Evolutionary conservation across 2,797 vertebrate species (phyloP), one percentile per base, ranked within the genome.

Genomic region (Enteromius afrohamiltoni): DNA sequence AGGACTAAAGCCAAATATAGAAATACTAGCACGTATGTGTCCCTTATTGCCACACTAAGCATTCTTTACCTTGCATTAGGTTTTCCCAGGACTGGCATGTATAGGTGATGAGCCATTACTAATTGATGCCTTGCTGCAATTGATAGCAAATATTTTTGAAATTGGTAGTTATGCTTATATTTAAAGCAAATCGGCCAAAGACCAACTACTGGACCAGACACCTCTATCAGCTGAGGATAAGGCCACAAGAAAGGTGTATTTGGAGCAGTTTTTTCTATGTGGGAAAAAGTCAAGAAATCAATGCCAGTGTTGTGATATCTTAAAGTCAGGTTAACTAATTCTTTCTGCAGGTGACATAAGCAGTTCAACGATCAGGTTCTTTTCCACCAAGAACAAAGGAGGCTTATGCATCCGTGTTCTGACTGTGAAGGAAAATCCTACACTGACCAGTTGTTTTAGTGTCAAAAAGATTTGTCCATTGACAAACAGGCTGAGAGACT

Each of bases 271-370:
- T 21, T 77, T 62, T 77, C 55, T 70, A 8, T 62, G 31, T 0
- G 1, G n/a, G 53, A 45, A 77, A 62, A 42, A 53, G 31, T 26
- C 74, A 58, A 60, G 53, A 60, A 62, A 77, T 45, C 19, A 1
- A 40, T 87, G 37, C 67, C 69, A 37, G 79, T 89, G 83, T 49
- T 87, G 86, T 83, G 85, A 88, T 85, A 87, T 89, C 85, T 89
- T 86, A 7, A 17, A 76, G 70, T 87, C 83, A 70, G 89, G 87
- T 68, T 83, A 87, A 1, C 21, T 80, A 85, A 89, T 85, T 68
- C 1, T 89, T 81, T 89, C 85, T 29, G 4, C 17, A 65, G 89
- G 86, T 17, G 75, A 83, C 80, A 86, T 80, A 8, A 79, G 77
- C 47, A 88, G 40, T 49, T 91, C 85, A 86, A 26, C 13, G n/a